A percentile compares a stretch with the other conserved stretches of the same genome.
Evolutionary conservation across 2,797 vertebrate genomes (phyloP).

Genomic region (Lycodopsis pacificus): DNA sequence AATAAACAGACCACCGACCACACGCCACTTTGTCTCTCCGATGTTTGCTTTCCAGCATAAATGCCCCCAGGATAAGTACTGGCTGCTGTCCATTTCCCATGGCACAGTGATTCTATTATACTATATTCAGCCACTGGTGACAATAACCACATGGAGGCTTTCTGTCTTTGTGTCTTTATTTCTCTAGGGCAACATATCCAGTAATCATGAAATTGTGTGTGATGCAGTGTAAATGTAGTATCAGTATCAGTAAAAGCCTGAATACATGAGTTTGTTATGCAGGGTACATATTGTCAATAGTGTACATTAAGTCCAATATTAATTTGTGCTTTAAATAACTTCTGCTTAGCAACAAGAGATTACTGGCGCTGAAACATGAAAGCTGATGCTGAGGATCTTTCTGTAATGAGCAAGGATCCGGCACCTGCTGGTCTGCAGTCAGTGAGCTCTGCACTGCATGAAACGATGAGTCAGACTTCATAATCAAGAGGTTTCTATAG

Average conservation of each 20-base stretch:
- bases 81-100: slow-evolving; percentile 7
- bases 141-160: background rate
- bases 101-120: background rate
- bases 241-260: background rate
- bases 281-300: background rate
- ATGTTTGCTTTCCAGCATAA: slow-evolving; percentile 53
- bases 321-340: background rate
- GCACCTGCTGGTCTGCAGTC: slow-evolving; percentile 44
- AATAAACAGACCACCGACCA: slow-evolving; percentile 54
- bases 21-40: slow-evolving; percentile 31
- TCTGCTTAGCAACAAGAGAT: slow-evolving; percentile 41
- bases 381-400: slow-evolving; percentile 19
- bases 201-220: background rate
- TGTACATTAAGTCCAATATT: background rate
- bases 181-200: background rate
- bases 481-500: slow-evolving; percentile 65
- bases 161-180: background rate
- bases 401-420: slow-evolving; percentile 10
- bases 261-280: background rate
- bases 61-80: slow-evolving; percentile 16
- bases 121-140: background rate
- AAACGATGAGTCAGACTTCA: slow-evolving; percentile 33
- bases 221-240: background rate
- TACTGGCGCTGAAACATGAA: background rate
- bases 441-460: slow-evolving; percentile 25